A percentile compares a stretch with the other conserved stretches of the same genome.
Conservation (phyloP, 2,113 vertebrate species). For the Myotis yumanensis region DNA sequence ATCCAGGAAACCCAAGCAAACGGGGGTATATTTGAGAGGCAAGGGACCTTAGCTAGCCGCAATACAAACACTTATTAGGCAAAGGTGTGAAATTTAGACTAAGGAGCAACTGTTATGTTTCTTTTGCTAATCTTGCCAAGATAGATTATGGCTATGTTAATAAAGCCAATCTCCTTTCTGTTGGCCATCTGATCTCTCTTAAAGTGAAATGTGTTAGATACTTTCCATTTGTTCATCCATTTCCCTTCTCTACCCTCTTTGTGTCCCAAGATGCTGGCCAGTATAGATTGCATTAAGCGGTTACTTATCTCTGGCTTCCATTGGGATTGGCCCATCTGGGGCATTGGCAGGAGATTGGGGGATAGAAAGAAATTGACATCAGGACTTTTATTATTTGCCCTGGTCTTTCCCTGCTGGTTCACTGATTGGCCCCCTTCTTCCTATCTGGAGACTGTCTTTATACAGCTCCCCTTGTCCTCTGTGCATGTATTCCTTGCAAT, state of each 20-base stretch:
- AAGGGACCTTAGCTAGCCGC: background rate
- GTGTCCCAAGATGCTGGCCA: background rate
- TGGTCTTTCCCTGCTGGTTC: background rate
- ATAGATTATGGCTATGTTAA: background rate
- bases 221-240: background rate
- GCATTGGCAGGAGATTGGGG: background rate
- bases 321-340: background rate
- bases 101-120: background rate
- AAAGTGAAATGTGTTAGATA: background rate
- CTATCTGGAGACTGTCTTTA: background rate
- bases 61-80: background rate
- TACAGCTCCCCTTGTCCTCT: background rate
- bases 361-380: background rate
- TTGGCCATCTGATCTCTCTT: conserved; percentile 1
- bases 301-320: background rate
- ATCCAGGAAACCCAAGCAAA: background rate
- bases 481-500: background rate
- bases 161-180: background rate
- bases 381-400: background rate
- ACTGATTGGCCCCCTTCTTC: background rate
- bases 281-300: background rate
- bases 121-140: conserved; percentile 12
- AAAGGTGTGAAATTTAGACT: conserved; percentile 9
- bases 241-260: background rate
- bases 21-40: background rate